Percentiles rank a stretch among this genome's conserved stretches.
Evolutionary conservation across 2,888 invertebrate species (phyloP).

Genomic region (Volucella inanis): DNA sequence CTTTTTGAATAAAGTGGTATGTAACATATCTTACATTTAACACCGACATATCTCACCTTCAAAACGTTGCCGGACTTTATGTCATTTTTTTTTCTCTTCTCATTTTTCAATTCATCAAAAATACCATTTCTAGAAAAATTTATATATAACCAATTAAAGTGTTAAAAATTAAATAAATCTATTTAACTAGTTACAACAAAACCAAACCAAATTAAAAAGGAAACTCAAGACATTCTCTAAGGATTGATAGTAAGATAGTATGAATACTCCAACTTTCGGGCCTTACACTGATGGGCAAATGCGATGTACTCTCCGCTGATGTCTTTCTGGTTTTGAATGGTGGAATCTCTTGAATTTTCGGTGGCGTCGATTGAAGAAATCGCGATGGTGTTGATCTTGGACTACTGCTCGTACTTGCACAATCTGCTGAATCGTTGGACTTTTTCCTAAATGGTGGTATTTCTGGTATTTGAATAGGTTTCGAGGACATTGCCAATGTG

Average conservation of each 20-base stretch:
- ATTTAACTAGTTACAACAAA: neutral
- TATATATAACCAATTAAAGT: slow-evolving; percentile 1
- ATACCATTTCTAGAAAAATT: neutral
- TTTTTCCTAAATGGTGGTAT: slow-evolving; percentile 83
- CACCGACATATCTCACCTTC: too few relatives aligned
- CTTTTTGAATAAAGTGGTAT: too few relatives aligned
- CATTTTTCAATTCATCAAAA: slow-evolving; percentile 2
- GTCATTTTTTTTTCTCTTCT: too few relatives aligned
- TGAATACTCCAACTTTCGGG: slow-evolving; percentile 22
- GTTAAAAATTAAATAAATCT: slow-evolving; percentile 15
- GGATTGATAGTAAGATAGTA: neutral
- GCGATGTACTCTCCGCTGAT: slow-evolving; percentile 84
- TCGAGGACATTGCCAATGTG: slow-evolving; percentile 79
- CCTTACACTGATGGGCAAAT: slow-evolving; percentile 82
- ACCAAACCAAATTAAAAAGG: slow-evolving; percentile 23
- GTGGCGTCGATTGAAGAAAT: slow-evolving; percentile 75
- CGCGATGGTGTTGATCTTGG: slow-evolving; percentile 78
- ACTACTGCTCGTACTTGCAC: slow-evolving; percentile 81
- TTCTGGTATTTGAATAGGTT: slow-evolving; percentile 83
- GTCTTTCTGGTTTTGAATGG: slow-evolving; percentile 85
- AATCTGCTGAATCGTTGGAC: slow-evolving; percentile 81
- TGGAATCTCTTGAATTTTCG: slow-evolving; percentile 84
- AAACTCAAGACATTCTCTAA: slow-evolving; percentile 8
- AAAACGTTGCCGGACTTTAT: too few relatives aligned
- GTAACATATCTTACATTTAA: too few relatives aligned